phyloP scores from a whole-genome alignment of 2,888 invertebrate genomes.

The Neoascia interrupta region DNA sequence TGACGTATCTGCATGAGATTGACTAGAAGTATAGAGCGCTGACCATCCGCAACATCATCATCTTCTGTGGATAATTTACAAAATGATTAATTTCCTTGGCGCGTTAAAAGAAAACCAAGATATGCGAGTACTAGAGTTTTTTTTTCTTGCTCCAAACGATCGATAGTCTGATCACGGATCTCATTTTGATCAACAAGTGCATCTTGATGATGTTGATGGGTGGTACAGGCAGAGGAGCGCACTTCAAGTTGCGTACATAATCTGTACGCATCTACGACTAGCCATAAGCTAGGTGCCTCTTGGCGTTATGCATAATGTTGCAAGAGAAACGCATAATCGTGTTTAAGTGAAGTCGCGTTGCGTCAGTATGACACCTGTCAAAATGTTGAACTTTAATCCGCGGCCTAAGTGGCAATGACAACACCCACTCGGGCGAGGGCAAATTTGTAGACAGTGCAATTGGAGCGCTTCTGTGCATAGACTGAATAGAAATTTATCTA shows the following conservation, averaged over 20 bases:
- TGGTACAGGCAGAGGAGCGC: constrained; percentile 26
- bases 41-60: constrained; percentile 38
- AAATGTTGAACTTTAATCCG: constrained; percentile 45
- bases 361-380: constrained; percentile 45
- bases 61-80: constrained; percentile 48
- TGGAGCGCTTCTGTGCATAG: no score
- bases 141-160: constrained; percentile 25
- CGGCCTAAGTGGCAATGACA: constrained; percentile 50
- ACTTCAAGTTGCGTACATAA: constrained; percentile 45
- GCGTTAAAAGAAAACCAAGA: constrained; percentile 1
- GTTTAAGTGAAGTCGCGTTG: constrained; percentile 1
- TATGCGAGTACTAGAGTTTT: constrained; percentile 12
- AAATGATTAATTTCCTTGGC: constrained; percentile 65
- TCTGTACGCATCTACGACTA: no score
- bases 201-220: constrained; percentile 30
- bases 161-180: constrained; percentile 60
- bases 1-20: background rate
- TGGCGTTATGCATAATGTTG: no score
- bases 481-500: background rate
- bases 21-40: constrained; percentile 22
- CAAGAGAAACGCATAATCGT: constrained; percentile 32
- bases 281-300: no score
- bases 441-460: no score
- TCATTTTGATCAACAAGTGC: constrained; percentile 55
- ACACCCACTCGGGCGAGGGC: no score